Evolutionary conservation across 2,888 invertebrate species (phyloP), one percentile per base, ranked within the genome.

Genomic region (Aphodius granarius): DNA sequence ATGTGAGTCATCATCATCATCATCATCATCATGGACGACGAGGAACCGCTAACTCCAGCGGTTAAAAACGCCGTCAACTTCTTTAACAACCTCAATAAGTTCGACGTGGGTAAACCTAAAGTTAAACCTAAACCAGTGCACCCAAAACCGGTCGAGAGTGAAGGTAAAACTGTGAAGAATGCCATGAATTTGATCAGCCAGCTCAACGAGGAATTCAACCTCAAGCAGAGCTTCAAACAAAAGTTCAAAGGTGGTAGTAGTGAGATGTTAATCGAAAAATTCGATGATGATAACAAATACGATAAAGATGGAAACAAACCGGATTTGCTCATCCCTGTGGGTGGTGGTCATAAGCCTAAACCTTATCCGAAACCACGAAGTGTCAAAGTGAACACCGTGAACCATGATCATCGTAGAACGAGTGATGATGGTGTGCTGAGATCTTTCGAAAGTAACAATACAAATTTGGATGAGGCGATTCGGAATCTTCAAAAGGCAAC

Each of bases 41-140:
- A 78, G 72, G 78, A 75, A 71, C 77, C 78, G 65, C 22, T 73
- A 19, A 80, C 79, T 63, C 78, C 80, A 16, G 79, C 78, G 18
- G 78, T 80, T 15, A 80, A 79, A 72, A 76, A 75, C 5, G 80
- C 79, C 1, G 79, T 80, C 16, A 76, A 76, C 23, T 80, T 80
- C 71, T 80, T 80, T 66, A 80, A 80, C 62, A 80, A 71, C 63
- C 77, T 80, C 3, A 80, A 75, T 43, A 73, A 73, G 70, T 63
- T 20, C n/a, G 72, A 73, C 71, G n/a, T n/a, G n/a, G 9, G 19
- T 5, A 76, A 73, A 20, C 73, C 76, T 17, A 76, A 76, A 64
- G 72, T 72, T 9, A 65, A 72, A 21, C 75, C 68, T 9, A 71
- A 72, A 19, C 9, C 73, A 13, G 16, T 71, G 5, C 70, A 71